phyloP scores from a whole-genome alignment of 2,113 vertebrate genomes.

The Toxotes chatareus region DNA sequence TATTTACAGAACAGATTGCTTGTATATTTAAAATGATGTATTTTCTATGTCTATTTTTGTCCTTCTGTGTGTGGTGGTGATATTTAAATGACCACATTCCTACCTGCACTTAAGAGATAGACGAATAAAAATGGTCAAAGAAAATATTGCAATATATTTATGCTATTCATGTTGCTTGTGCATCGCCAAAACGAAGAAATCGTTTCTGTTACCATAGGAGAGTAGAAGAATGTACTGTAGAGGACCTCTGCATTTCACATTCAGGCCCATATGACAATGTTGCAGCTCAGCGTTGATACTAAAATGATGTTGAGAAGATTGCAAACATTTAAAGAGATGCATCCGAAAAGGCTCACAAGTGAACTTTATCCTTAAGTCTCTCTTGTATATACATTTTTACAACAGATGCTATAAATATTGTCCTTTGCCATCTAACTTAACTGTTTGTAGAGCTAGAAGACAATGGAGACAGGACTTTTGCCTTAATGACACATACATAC shows the following conservation, averaged over 20 bases:
- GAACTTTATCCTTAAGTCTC: slow-evolving; percentile 19
- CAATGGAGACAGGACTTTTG: slow-evolving; percentile 44
- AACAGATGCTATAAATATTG: slow-evolving; percentile 27
- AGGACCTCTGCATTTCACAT: slow-evolving; percentile 62
- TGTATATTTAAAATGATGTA: slow-evolving; percentile 64
- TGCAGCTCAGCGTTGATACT: slow-evolving; percentile 23
- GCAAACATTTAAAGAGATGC: slow-evolving; percentile 7
- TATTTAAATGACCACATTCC: slow-evolving; percentile 44
- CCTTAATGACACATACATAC: slow-evolving; percentile 64
- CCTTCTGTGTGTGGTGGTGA: slow-evolving; percentile 58
- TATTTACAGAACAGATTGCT: slow-evolving; percentile 60
- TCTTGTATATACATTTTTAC: slow-evolving; percentile 47
- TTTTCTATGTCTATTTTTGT: slow-evolving; percentile 58
- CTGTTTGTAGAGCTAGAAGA: slow-evolving; percentile 36
- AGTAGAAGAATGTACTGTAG: slow-evolving; percentile 57
- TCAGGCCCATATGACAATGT: slow-evolving; percentile 24
- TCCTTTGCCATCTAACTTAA: slow-evolving; percentile 39
- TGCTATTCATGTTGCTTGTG: slow-evolving; percentile 47
- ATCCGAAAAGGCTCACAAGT: slow-evolving; percentile 19
- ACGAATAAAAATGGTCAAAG: slow-evolving; percentile 43
- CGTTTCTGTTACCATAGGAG: slow-evolving; percentile 73
- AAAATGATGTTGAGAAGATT: neutral
- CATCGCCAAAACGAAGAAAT: slow-evolving; percentile 30
- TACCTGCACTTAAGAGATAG: slow-evolving; percentile 49
- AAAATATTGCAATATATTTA: slow-evolving; percentile 45